These are phyloP conservation scores for Potorous gilbertii DNA, from an alignment of 2,797 vertebrate genomes.

Conservation along the genomic window DNA sequence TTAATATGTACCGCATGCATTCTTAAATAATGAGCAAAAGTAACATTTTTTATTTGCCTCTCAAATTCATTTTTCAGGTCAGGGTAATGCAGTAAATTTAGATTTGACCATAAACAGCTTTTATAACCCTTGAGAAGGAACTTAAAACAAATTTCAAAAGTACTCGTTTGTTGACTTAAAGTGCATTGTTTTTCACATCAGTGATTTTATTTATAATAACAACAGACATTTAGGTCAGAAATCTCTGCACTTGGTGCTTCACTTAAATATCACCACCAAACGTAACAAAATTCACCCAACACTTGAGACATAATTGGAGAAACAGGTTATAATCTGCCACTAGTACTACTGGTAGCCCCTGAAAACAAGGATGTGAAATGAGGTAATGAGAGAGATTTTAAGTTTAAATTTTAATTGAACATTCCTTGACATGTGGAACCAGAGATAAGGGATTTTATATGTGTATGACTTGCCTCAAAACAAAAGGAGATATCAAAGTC, in stretches of 20 bases:
- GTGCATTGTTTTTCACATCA: constrained; percentile 53
- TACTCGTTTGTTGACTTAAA: constrained; percentile 70
- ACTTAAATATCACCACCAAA: constrained; percentile 35
- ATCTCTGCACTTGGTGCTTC: constrained; percentile 53
- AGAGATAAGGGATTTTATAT: background rate
- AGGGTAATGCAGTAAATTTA: background rate
- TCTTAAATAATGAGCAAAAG: background rate
- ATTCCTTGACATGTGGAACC: background rate
- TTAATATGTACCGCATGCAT: background rate
- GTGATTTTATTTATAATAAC: constrained; percentile 83
- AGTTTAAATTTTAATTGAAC: background rate
- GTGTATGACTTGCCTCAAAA: background rate
- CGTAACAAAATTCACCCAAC: constrained; percentile 1
- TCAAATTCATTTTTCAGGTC: background rate
- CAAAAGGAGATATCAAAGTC: background rate
- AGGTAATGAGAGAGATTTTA: background rate
- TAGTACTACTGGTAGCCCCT: background rate
- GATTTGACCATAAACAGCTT: constrained; percentile 36
- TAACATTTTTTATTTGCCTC: background rate
- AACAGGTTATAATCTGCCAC: background rate
- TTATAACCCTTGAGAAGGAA: constrained; percentile 38
- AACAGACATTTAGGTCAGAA: constrained; percentile 72
- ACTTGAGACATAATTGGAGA: background rate
- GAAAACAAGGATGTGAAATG: background rate
- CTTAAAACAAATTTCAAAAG: constrained; percentile 41